Percentiles rank a stretch among this genome's conserved stretches.
phyloP scores from a whole-genome alignment of 2,888 invertebrate species.

The Protodeltote pygarga region DNA sequence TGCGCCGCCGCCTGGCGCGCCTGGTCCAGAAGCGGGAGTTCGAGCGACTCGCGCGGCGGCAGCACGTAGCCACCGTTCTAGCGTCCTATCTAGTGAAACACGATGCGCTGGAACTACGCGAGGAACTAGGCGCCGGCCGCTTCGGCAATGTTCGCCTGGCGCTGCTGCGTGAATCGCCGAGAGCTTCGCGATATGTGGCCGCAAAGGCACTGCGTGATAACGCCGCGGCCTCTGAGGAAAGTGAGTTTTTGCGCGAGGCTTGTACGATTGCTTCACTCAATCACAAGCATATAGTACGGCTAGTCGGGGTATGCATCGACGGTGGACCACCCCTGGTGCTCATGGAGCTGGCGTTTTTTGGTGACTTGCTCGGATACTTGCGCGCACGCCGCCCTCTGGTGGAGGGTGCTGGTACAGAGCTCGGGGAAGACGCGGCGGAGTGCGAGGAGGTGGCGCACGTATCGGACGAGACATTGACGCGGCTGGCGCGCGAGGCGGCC shows the following conservation, averaged over 20 bases:
- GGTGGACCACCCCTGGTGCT: slow-evolving; percentile 94
- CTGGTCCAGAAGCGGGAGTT: slow-evolving; percentile 35
- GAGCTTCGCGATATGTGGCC: slow-evolving; percentile 88
- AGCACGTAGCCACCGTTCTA: slow-evolving; percentile 45
- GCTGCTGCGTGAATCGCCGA: slow-evolving; percentile 54
- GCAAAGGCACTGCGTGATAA: slow-evolving; percentile 94
- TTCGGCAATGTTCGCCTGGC: slow-evolving; percentile 68
- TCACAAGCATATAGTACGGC: slow-evolving; percentile 93
- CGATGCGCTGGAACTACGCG: slow-evolving; percentile 51
- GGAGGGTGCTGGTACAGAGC: slow-evolving; percentile 76
- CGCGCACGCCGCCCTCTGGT: slow-evolving; percentile 90
- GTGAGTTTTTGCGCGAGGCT: slow-evolving; percentile 92
- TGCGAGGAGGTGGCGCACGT: slow-evolving; percentile 78
- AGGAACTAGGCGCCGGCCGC: slow-evolving; percentile 66
- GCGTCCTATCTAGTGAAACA: slow-evolving; percentile 53
- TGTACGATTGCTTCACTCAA: slow-evolving; percentile 95
- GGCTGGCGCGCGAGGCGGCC: slow-evolving; percentile 45
- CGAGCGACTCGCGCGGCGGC: slow-evolving; percentile 53
- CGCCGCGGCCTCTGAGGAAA: slow-evolving; percentile 92
- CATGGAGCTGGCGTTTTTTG: slow-evolving; percentile 97
- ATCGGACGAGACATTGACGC: slow-evolving; percentile 62
- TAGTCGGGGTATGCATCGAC: slow-evolving; percentile 92
- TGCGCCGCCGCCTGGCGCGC: slow-evolving; percentile 45
- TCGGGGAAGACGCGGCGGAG: slow-evolving; percentile 85
- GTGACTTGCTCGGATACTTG: slow-evolving; percentile 94